Evolutionary conservation across 2,888 invertebrate genomes (phyloP).

Genomic region (Diarsia rubi): DNA sequence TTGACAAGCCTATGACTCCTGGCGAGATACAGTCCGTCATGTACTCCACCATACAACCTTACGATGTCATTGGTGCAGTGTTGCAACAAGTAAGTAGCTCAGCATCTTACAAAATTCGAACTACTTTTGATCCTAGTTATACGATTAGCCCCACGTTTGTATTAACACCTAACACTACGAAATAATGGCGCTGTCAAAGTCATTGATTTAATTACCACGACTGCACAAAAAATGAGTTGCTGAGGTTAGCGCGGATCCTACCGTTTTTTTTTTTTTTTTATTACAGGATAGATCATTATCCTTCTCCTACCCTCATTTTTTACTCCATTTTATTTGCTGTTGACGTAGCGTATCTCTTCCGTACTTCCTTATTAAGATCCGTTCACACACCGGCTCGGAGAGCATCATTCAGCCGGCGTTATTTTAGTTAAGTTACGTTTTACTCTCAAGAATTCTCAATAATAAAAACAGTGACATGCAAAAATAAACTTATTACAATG

Average conservation of each 20-base stretch:
- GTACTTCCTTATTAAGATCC: background rate
- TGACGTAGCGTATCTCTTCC: background rate
- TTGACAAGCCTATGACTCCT: constrained; percentile 99
- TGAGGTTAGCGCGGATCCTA: background rate
- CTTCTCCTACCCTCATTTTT: background rate
- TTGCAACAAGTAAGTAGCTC: constrained; percentile 94
- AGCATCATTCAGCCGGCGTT: too few relatives aligned
- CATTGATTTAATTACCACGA: background rate
- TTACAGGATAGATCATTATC: background rate
- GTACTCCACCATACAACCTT: constrained; percentile 97
- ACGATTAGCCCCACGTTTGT: background rate
- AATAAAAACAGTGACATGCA: too few relatives aligned
- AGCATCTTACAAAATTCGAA: background rate
- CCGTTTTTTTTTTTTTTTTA: background rate
- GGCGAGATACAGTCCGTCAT: constrained; percentile 98
- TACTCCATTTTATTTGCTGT: background rate
- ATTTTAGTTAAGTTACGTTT: too few relatives aligned
- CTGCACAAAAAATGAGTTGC: background rate
- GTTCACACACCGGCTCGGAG: too few relatives aligned
- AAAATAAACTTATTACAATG: too few relatives aligned
- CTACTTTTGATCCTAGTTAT: too few relatives aligned
- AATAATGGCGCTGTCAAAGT: background rate
- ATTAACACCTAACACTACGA: background rate
- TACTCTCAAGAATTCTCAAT: too few relatives aligned
- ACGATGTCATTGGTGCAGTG: constrained; percentile 97